Evolutionary conservation across 2,888 invertebrate species (phyloP), one percentile per base, ranked within the genome.

Genomic region (Aethes cnicana): DNA sequence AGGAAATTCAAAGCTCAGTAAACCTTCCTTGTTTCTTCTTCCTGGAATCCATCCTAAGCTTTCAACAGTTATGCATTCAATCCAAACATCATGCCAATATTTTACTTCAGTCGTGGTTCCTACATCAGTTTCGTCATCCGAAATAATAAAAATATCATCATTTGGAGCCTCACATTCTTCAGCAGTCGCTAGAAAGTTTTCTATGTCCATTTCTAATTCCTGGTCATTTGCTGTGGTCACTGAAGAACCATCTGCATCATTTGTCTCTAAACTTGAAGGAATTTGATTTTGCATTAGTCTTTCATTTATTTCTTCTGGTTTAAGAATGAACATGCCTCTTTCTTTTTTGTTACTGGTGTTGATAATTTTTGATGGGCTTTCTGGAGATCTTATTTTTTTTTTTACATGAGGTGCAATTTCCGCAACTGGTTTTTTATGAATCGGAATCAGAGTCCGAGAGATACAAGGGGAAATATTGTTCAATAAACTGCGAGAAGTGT

Each of bases 261-360:
- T 20, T 53, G 12, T 4, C n/a, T 50, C 23, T 25, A 53, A 39
- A 50, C 60, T 32, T 56, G 26, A 8, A 65, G 48, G 35, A 69
- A 50, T 28, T 37, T 44, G 53, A 23, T 55, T 57, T 49, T 61
- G 53, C 42, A 62, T 42, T 14, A 58, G 47, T 58, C 75, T 78
- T 61, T 80, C 69, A 60, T 88, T 88, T 20, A 89, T 88, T 74
- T 89, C 83, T 65, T 87, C 87, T 0, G 88, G 88, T 66, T 86
- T 88, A 52, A 89, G 73, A 56, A 89, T 64, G 54, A 78, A 73
- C 84, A 87, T 84, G 1, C 74, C 64, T 33, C 57, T 62, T 55
- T 74, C 72, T 5, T 57, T 39, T 60, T 60, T 74, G 42, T 53
- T 56, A 35, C 47, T 21, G 53, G 33, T 49, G 42, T 55, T 42